Base-by-base conservation (phyloP, 1,140 invertebrate genomes). In the Camponotus floridanus region DNA sequence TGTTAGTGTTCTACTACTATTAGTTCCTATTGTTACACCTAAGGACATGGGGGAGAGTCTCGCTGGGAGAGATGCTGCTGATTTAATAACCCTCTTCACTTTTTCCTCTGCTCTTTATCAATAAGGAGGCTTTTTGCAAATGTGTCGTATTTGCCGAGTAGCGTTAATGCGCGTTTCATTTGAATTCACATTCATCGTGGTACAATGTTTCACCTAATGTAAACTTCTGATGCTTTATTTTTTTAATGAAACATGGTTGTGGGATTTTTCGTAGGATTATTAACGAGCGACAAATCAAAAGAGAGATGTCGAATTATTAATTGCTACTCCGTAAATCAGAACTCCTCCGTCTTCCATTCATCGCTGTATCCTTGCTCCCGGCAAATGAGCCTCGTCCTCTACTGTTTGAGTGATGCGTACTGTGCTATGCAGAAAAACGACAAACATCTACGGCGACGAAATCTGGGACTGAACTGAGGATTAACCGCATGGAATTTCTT, bases 401-500 rank as follows among this genome's bases (percentile, higher is more conserved):
- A 86, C 68, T 68, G 68, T 70, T 86, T 61, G 88, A 89, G 55
- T 85, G 85, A 90, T 86, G 76, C 70, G 88, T 87, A 71, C 81
- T 67, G 85, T 73, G 87, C 76, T 86, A 80, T 39, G 89, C 88
- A 91, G 87, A 88, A 81, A 83, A 80, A 59, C 18, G 18, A 21
- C 67, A 83, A 85, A 87, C 81, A 78, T 91, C 87, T 81, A 86
- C 87, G 81, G 87, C 85, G 71, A 88, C 87, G 85, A 80, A 80
- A 92, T 80, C 80, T 84, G 85, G 84, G 86, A 88, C 88, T 89
- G 87, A 87, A 88, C 85, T 83, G 86, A 93, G 85, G 90, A 93
- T 91, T 93, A 92, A 93, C 91, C 84, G 92, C 92, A 92, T 93
- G 92, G 92, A 92, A 89, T 91, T 92, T 90, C 87, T 89, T 92